Percentiles rank a stretch among this genome's conserved stretches.
These are phyloP conservation scores for Eleutherodactylus coqui DNA, from an alignment of 2,797 vertebrate genomes.

Conservation along the genomic window DNA sequence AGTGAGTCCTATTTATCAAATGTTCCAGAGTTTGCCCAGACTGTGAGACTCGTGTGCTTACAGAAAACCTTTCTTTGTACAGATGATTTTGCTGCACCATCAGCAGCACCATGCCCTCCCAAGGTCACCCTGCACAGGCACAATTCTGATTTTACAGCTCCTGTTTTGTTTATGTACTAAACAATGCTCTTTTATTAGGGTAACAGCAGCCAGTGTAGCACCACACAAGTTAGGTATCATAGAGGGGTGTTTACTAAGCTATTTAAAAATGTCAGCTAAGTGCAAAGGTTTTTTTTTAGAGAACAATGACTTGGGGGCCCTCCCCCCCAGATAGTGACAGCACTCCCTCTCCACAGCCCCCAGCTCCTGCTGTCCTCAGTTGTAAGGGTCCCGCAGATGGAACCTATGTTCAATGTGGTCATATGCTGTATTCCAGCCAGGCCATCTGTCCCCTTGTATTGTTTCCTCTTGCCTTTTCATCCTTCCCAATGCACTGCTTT, in stretches of 20 bases:
- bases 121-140: slow-evolving; percentile 50
- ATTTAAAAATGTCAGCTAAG: slow-evolving; percentile 64
- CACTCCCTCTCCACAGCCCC: slow-evolving; percentile 51
- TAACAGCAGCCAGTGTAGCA: slow-evolving; percentile 48
- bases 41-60: slow-evolving; percentile 11
- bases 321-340: slow-evolving; percentile 60
- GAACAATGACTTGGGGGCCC: slow-evolving; percentile 57
- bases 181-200: slow-evolving; percentile 55
- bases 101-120: slow-evolving; percentile 12
- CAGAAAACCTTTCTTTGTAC: slow-evolving; percentile 24
- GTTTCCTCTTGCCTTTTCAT: slow-evolving; percentile 40
- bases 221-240: slow-evolving; percentile 60
- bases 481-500: slow-evolving; percentile 43
- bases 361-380: slow-evolving; percentile 63
- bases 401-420: slow-evolving; percentile 61
- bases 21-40: neutral
- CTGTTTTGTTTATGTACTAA: slow-evolving; percentile 38
- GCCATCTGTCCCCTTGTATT: slow-evolving; percentile 62
- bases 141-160: slow-evolving; percentile 31
- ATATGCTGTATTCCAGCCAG: slow-evolving; percentile 61
- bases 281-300: slow-evolving; percentile 53
- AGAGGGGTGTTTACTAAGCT: slow-evolving; percentile 62
- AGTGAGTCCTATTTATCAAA: slow-evolving; percentile 16
- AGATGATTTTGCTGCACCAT: slow-evolving; percentile 28
- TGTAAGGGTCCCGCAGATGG: slow-evolving; percentile 64